Conservation (phyloP, 2,797 vertebrate genomes). For the Loriculus beryllinus region DNA sequence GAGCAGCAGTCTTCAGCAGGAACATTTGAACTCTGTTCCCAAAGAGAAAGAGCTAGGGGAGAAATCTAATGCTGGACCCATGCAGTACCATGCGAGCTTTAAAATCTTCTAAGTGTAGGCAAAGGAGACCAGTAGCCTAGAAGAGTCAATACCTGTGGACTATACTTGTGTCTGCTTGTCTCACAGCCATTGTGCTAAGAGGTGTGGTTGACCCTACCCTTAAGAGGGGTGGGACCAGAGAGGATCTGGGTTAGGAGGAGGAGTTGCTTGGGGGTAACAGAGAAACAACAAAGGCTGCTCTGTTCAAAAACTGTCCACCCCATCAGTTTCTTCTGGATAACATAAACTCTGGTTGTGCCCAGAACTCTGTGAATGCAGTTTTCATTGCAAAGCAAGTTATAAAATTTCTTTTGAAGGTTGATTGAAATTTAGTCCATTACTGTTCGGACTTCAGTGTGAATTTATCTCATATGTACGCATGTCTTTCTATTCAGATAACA, state of each 20-base stretch:
- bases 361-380: not conserved
- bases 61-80: no score
- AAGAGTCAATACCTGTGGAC: not conserved
- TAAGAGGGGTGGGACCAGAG: not conserved
- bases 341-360: not conserved
- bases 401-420: not conserved
- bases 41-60: no score
- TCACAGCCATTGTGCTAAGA: not conserved
- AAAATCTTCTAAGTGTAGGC: not conserved
- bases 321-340: not conserved
- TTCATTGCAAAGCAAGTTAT: not conserved
- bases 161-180: not conserved
- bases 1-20: no score
- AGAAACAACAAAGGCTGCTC: not conserved
- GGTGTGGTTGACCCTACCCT: not conserved
- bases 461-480: not conserved
- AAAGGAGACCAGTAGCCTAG: not conserved
- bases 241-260: not conserved
- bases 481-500: not conserved
- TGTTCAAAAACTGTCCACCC: not conserved
- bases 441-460: not conserved
- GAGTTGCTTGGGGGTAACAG: not conserved
- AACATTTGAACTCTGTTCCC: no score
- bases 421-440: not conserved
- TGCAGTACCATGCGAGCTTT: no score